Base-by-base conservation (phyloP, 1,140 invertebrate genomes). In the Nasonia vitripennis region DNA sequence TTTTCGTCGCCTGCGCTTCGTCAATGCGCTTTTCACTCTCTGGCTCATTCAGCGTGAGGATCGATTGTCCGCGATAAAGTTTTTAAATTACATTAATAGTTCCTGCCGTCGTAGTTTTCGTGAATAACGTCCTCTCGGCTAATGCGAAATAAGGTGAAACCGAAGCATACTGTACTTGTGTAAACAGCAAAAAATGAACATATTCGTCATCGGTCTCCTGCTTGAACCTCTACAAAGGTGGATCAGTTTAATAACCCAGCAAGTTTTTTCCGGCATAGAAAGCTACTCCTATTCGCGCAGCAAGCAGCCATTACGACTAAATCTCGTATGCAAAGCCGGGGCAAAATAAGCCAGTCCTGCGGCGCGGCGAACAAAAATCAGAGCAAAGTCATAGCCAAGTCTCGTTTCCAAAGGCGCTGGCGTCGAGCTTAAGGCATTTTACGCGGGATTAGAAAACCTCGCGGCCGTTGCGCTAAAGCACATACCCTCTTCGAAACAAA, bases 311-410 rank as follows among this genome's bases (percentile, higher is more conserved):
- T 75, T 74, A 51, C 34, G 81, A 55, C 41, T 84, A 84, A 84
- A 84, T 84, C 83, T 84, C 67, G 75, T 71, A 84, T 84, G 83
- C 75, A 84, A 84, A 84, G 55, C 75, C 27, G 10, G 55, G 11
- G 83, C 37, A 78, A 71, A 71, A 84, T 78, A 78, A 84, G 34
- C 83, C 67, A 11, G 12, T 9, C 17, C 27, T 1, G 27, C 27
- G 1, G 27, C 27, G 27, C 27, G 51, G 9, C 0, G 41, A 31
- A 75, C 80, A 83, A 83, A 84, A 84, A 84, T 84, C 75, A 79
- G 83, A 70, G 67, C 83, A 78, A 84, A 84, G 37, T 78, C 83
- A 84, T 84, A 84, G 83, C 77, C 62, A 84, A 84, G 75, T 84
- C 83, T 71, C 83, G 77, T 84, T 84, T 84, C 67, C 75, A 78